Evolutionary conservation across 2,888 invertebrate genomes (phyloP).

Genomic region (Lasioglossum zephyrum): DNA sequence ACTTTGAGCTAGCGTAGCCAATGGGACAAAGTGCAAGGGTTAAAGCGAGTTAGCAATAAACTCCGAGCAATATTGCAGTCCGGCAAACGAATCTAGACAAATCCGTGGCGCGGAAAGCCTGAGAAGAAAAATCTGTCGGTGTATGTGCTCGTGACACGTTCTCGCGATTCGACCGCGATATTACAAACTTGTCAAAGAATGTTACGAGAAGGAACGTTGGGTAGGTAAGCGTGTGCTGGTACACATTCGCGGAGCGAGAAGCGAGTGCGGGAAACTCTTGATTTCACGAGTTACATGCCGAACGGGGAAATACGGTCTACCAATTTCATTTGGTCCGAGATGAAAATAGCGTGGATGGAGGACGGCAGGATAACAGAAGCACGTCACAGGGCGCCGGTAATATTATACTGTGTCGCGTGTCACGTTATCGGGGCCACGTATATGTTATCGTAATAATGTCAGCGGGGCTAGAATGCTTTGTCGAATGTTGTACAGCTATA

Average conservation of each 20-base stretch:
- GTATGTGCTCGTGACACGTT: background rate
- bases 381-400: slow-evolving; percentile 41
- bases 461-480: slow-evolving; percentile 55
- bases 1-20: background rate
- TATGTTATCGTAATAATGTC: slow-evolving; percentile 59
- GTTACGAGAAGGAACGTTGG: background rate
- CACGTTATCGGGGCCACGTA: slow-evolving; percentile 51
- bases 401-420: slow-evolving; percentile 51
- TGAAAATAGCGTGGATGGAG: slow-evolving; percentile 36
- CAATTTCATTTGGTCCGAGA: slow-evolving; percentile 41
- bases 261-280: background rate
- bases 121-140: background rate
- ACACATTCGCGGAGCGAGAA: background rate
- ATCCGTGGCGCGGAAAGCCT: background rate
- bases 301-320: slow-evolving; percentile 27
- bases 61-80: background rate
- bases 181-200: slow-evolving; percentile 25
- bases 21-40: background rate
- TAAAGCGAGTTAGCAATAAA: slow-evolving; percentile 6
- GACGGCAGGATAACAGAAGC: slow-evolving; percentile 36
- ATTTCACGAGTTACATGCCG: slow-evolving; percentile 14
- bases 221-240: background rate
- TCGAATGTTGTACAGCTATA: slow-evolving; percentile 43
- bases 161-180: background rate
- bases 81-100: background rate